Conservation (phyloP, 2,888 invertebrate species). For the Archips crataeganus region DNA sequence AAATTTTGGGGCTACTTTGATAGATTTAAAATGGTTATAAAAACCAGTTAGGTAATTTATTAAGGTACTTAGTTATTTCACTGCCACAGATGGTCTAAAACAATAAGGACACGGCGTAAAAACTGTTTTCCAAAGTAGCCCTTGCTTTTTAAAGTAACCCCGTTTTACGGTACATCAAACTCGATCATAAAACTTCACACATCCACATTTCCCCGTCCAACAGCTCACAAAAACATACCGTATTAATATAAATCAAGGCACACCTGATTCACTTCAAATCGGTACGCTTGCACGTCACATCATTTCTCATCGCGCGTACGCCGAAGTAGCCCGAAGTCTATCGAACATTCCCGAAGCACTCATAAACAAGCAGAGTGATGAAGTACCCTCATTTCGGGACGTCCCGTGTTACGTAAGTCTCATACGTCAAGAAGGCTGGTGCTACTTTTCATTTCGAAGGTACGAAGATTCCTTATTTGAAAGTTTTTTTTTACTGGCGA, state of each 20-base stretch:
- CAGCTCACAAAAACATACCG: background rate
- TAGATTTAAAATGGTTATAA: too few relatives aligned
- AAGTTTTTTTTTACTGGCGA: conserved; percentile 12
- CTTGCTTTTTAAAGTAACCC: too few relatives aligned
- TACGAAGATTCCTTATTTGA: background rate
- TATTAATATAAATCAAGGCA: background rate
- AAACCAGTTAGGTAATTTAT: too few relatives aligned
- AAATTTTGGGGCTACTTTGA: too few relatives aligned
- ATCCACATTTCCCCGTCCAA: background rate
- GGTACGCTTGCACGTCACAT: conserved; percentile 8
- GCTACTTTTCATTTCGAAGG: conserved; percentile 62
- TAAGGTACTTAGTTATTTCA: too few relatives aligned
- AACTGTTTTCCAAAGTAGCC: too few relatives aligned
- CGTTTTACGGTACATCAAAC: too few relatives aligned
- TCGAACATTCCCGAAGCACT: conserved; percentile 47
- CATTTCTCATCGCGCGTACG: conserved; percentile 21
- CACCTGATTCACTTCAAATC: conserved; percentile 30
- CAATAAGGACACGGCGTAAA: too few relatives aligned
- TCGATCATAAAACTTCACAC: background rate
- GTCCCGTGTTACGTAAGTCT: conserved; percentile 60
- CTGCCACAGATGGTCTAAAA: too few relatives aligned
- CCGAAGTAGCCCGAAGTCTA: conserved; percentile 24
- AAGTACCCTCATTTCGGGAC: conserved; percentile 62
- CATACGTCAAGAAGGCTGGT: conserved; percentile 62
- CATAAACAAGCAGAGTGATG: conserved; percentile 63